Conservation (phyloP, 2,888 invertebrate genomes). For the Xestia xanthographa region DNA sequence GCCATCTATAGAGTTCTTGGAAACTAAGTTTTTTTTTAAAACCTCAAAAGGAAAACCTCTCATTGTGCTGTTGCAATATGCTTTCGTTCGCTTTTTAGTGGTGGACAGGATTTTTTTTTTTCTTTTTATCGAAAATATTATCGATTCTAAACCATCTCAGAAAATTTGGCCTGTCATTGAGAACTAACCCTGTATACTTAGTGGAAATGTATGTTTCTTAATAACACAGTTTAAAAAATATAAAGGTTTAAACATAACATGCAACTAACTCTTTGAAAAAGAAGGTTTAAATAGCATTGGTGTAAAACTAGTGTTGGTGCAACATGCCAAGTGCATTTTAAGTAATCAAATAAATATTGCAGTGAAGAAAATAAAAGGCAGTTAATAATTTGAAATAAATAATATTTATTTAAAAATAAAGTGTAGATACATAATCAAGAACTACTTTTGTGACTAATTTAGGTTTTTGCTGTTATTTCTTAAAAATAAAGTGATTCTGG, state of each 20-base stretch:
- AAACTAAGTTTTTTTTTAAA: no score
- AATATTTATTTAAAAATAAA: conserved; percentile 70
- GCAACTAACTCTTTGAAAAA: conserved; percentile 29
- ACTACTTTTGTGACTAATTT: conserved; percentile 54
- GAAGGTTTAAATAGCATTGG: not conserved
- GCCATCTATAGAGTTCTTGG: no score
- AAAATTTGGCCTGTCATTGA: no score
- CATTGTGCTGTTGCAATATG: no score
- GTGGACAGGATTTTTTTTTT: no score
- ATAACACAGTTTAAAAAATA: not conserved
- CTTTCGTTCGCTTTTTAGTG: no score
- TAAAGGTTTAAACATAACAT: conserved; percentile 18
- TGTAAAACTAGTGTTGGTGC: conserved; percentile 39
- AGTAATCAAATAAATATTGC: conserved; percentile 31
- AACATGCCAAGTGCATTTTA: conserved; percentile 58
- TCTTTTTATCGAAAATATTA: no score
- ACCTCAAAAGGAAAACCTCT: no score
- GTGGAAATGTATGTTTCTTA: conserved; percentile 23
- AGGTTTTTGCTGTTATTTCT: conserved; percentile 24
- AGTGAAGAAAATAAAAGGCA: conserved; percentile 73
- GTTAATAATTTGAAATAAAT: conserved; percentile 68
- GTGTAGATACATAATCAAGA: conserved; percentile 57
- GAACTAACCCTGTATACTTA: no score
- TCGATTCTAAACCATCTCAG: no score
- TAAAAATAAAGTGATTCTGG: conserved; percentile 23